A percentile compares a stretch with the other conserved stretches of the same genome.
These are phyloP conservation scores for Globia sparganii DNA, from an alignment of 2,888 invertebrate species.

Conservation along the genomic window DNA sequence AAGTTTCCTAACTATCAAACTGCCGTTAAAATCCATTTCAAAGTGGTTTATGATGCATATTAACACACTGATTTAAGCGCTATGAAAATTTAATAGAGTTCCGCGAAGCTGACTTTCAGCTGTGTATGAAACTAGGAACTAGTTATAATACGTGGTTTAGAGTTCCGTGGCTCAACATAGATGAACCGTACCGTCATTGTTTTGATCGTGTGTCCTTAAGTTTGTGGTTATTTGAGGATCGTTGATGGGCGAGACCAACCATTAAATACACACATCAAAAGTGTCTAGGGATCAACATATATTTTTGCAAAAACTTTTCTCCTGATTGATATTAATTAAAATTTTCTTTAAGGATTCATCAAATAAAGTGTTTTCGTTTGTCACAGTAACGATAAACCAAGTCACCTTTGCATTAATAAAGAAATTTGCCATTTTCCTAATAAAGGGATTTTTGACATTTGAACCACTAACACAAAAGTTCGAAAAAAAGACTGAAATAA, in stretches of 20 bases:
- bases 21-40: slow-evolving; percentile 50
- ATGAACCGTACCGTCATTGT: background rate
- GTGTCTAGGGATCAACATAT: no score
- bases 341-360: no score
- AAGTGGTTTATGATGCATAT: slow-evolving; percentile 56
- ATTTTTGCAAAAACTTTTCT: no score
- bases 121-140: slow-evolving; percentile 2
- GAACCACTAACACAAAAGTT: no score
- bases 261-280: no score
- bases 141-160: slow-evolving; percentile 1
- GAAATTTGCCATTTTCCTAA: no score
- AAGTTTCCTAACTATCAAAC: slow-evolving; percentile 54
- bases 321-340: no score
- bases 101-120: slow-evolving; percentile 13
- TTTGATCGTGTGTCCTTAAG: background rate
- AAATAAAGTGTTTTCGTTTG: no score
- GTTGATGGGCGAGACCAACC: background rate
- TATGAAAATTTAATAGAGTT: slow-evolving; percentile 45
- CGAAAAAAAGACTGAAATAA: no score
- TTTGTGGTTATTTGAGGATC: background rate
- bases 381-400: no score
- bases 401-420: no score
- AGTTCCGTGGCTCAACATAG: background rate
- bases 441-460: no score
- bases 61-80: slow-evolving; percentile 54